Base-by-base conservation (phyloP, 2,113 vertebrate genomes). In the Sturnus vulgaris region DNA sequence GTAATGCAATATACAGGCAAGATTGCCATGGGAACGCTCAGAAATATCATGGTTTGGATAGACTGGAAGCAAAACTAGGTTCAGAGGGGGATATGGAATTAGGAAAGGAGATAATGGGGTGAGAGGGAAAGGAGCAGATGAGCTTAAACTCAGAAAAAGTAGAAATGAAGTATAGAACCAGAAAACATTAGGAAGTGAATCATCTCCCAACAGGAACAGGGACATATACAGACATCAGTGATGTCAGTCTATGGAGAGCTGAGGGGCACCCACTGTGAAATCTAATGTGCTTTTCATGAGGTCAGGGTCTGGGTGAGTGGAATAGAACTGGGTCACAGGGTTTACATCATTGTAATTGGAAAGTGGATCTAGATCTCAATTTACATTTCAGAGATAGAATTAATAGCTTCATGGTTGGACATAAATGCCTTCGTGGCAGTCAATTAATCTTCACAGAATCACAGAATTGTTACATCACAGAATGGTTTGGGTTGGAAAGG, bases 251-350 rank as follows among this genome's bases (percentile, higher is more conserved):
- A 4, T 78, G 31, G 13, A 30, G 14, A 59, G 3, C 5, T 53
- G 28, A 82, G 18, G 8, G 35, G 10, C 28, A 28, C 17, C 11
- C 12, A 13, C 1, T 37, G 11, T 28, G 21, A 19, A 78, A 24
- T 5, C 6, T 46, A 16, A 15, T 2, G 2, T 22, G 21, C 5
- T 84, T 69, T 31, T 24, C 30, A 60, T 46, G 23, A 73, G 35
- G 28, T 56, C 50, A 52, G 0, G 14, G 30, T 27, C 33, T 40
- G 6, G 5, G 14, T 3, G 19, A 8, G 3, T 2, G 2, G 2
- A 57, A 76, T 4, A 66, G 5, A 13, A 55, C 11, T 63, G 13
- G 2, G 7, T 42, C 3, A 1, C 15, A n/a, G 6, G 39, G 30
- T 49, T 27, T 35, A 25, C 7, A 40, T 4, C 55, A 37, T 1